These are phyloP conservation scores for Dendrolimus punctatus DNA, from an alignment of 1,140 invertebrate genomes.

Conservation along the genomic window DNA sequence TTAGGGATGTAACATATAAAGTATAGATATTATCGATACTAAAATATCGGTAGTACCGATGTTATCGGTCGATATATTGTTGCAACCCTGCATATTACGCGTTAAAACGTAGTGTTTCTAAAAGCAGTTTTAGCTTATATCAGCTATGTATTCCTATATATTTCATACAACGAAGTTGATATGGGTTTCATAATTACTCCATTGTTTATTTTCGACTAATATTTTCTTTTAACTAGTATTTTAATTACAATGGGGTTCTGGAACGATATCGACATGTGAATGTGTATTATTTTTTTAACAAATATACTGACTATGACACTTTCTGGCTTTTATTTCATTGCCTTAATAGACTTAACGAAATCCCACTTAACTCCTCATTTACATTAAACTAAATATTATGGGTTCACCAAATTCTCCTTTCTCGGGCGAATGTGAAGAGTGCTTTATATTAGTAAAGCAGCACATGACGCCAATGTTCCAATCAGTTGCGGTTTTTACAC, in stretches of 20 bases:
- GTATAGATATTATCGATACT: too few species aligned
- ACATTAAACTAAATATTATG: too few species aligned
- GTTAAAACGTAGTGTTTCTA: constrained; percentile 1
- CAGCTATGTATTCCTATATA: constrained; percentile 15
- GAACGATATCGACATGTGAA: constrained; percentile 50
- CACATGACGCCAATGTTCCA: too few species aligned
- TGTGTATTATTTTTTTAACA: constrained; percentile 58
- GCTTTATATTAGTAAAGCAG: too few species aligned
- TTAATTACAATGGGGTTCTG: constrained; percentile 65
- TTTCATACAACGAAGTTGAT: constrained; percentile 56
- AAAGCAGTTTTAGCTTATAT: constrained; percentile 5
- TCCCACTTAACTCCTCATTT: too few species aligned
- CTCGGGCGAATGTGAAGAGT: too few species aligned
- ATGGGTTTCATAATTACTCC: constrained; percentile 64
- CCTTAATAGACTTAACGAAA: too few species aligned
- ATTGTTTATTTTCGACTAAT: constrained; percentile 37
- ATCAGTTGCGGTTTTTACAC: too few species aligned
- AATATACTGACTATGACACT: constrained; percentile 58
- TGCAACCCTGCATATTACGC: background rate
- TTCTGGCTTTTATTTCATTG: too few species aligned
- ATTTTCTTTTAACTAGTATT: constrained; percentile 39
- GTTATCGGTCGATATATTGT: constrained; percentile 3
- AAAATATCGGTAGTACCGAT: background rate
- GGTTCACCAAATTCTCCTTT: too few species aligned
- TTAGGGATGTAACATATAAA: too few species aligned